phyloP scores from a whole-genome alignment of 2,888 invertebrate species.

The Lacanobia oleracea region DNA sequence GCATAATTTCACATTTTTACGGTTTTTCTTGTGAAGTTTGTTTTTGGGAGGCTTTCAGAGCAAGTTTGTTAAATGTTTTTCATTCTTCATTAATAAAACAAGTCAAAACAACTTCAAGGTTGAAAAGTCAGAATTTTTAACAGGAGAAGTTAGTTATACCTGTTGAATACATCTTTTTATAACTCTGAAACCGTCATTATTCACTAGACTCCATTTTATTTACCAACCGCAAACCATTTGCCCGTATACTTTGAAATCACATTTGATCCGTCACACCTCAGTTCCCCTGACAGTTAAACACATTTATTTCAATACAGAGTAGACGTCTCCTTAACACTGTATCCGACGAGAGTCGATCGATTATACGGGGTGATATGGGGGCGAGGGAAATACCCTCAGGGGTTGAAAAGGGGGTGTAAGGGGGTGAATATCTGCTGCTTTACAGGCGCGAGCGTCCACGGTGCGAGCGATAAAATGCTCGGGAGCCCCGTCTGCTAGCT shows the following conservation, averaged over 20 bases:
- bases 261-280: conserved; percentile 36
- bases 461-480: conserved; percentile 72
- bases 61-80: conserved; percentile 37
- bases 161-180: background rate
- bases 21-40: conserved; percentile 44
- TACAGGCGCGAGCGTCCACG: conserved; percentile 74
- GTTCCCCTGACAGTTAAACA: conserved; percentile 29
- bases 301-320: conserved; percentile 57
- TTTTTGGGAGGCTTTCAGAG: conserved; percentile 35
- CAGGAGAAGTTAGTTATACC: background rate
- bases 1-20: conserved; percentile 53
- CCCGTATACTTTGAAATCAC: conserved; percentile 32
- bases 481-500: conserved; percentile 48
- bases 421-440: conserved; percentile 72
- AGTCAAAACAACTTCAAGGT: conserved; percentile 11
- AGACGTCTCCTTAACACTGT: conserved; percentile 66
- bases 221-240: conserved; percentile 17
- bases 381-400: conserved; percentile 69
- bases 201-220: conserved; percentile 4
- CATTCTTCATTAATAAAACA: conserved; percentile 45
- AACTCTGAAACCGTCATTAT: background rate
- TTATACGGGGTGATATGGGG: conserved; percentile 74
- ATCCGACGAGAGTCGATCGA: conserved; percentile 77
- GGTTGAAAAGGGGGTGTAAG: conserved; percentile 52
- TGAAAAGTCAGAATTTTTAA: background rate